Evolutionary conservation across 2,888 invertebrate genomes (phyloP).

Genomic region (Atrina japonica): DNA sequence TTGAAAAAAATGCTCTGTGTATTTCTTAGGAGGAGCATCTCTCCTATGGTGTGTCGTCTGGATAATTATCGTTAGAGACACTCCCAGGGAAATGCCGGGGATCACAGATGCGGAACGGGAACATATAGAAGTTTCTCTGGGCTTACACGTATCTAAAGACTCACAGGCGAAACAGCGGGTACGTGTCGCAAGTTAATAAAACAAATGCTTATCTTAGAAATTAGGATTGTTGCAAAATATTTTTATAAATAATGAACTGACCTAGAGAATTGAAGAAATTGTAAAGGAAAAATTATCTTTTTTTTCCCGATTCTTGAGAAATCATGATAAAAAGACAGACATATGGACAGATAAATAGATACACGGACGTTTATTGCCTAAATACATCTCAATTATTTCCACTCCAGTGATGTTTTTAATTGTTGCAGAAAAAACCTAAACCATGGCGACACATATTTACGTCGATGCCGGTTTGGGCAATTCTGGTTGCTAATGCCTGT

Average conservation of each 20-base stretch:
- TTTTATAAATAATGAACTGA: too few species aligned
- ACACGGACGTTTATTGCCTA: too few species aligned
- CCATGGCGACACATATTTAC: conserved; percentile 81
- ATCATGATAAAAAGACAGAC: too few species aligned
- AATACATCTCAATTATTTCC: too few species aligned
- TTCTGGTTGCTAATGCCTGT: conserved; percentile 82
- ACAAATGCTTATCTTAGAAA: conserved; percentile 3
- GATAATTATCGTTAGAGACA: conserved; percentile 82
- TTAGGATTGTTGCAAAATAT: too few species aligned
- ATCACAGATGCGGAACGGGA: conserved; percentile 80
- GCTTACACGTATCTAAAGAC: conserved; percentile 6
- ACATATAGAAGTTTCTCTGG: conserved; percentile 72
- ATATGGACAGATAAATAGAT: too few species aligned
- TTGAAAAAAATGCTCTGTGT: too few species aligned
- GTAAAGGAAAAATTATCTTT: neutral
- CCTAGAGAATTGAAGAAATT: neutral
- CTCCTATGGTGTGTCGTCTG: conserved; percentile 82
- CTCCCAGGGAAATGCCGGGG: conserved; percentile 83
- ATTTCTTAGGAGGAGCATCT: conserved; percentile 81
- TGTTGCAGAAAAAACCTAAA: conserved; percentile 52
- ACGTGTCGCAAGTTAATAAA: too few species aligned
- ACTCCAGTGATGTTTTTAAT: too few species aligned
- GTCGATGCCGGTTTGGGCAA: conserved; percentile 82
- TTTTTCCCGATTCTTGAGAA: too few species aligned
- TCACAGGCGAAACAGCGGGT: neutral